These are phyloP conservation scores for Stomatorhinus walkeri DNA, from an alignment of 2,797 vertebrate genomes.

Conservation along the genomic window DNA sequence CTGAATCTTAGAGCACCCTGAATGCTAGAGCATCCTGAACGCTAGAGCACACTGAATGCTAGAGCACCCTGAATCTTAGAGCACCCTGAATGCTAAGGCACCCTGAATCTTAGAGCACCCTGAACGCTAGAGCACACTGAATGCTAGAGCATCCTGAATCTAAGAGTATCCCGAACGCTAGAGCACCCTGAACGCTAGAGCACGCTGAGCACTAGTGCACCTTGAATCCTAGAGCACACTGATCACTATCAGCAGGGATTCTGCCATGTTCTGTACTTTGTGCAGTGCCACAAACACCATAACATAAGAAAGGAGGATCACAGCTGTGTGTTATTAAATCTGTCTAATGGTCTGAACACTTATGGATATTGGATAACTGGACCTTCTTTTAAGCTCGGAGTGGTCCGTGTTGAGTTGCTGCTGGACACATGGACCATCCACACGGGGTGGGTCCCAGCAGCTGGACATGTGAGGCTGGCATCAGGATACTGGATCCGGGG, in stretches of 20 bases:
- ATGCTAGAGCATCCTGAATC: not conserved
- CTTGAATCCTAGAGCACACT: not conserved
- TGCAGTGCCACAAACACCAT: not conserved
- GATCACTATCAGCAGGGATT: not conserved
- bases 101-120: not conserved
- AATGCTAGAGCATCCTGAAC: not conserved
- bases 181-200: not conserved
- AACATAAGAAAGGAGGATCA: not conserved
- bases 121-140: too few relatives aligned
- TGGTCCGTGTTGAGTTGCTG: not conserved
- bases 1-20: too few relatives aligned
- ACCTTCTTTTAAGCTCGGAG: not conserved
- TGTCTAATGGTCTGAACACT: not conserved
- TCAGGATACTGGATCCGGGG: not conserved
- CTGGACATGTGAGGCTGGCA: not conserved
- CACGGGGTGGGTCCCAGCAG: not conserved
- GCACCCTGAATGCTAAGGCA: not conserved
- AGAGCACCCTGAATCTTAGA: not conserved
- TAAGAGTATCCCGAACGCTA: not conserved
- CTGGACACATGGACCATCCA: not conserved
- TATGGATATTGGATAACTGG: not conserved
- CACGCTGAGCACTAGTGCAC: not conserved
- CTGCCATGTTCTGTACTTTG: not conserved
- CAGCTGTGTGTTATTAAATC: not conserved
- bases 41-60: not conserved